Evolutionary conservation across 2,113 vertebrate genomes (phyloP).

Genomic region (Corythornis cristatus): DNA sequence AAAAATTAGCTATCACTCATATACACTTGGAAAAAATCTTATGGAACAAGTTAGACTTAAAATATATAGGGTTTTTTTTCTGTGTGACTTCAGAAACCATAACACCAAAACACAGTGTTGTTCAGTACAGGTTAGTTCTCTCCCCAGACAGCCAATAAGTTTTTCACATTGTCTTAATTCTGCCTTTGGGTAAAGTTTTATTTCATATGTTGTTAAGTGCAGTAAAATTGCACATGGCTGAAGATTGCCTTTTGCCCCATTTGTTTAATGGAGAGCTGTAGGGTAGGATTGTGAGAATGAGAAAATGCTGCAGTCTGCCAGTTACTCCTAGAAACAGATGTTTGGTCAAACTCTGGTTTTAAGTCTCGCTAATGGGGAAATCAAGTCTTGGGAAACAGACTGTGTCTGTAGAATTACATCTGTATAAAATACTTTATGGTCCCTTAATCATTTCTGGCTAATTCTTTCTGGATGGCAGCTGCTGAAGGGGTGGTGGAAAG

Average conservation of each 20-base stretch:
- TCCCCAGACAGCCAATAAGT: background rate
- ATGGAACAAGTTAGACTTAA: background rate
- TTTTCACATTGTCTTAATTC: background rate
- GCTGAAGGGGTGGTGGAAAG: conserved; percentile 14
- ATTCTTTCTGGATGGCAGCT: conserved; percentile 45
- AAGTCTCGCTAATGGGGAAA: conserved; percentile 11
- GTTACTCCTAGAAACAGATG: conserved; percentile 13
- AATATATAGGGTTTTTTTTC: background rate
- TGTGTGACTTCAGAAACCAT: background rate
- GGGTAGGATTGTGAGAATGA: conserved; percentile 9
- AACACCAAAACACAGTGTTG: background rate
- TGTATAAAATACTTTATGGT: conserved; percentile 56
- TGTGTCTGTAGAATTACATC: conserved; percentile 27
- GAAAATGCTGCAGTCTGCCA: conserved; percentile 25
- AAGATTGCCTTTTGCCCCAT: background rate
- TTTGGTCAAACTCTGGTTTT: background rate
- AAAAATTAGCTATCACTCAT: background rate
- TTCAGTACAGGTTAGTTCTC: background rate
- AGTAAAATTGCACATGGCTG: background rate
- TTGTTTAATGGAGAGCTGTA: conserved; percentile 12
- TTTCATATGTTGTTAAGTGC: background rate
- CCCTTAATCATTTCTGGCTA: conserved; percentile 35
- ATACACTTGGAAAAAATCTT: background rate
- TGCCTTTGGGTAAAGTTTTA: background rate
- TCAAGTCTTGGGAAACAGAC: conserved; percentile 36